phyloP scores from a whole-genome alignment of 2,888 invertebrate species.

The Drosophila anceps region DNA sequence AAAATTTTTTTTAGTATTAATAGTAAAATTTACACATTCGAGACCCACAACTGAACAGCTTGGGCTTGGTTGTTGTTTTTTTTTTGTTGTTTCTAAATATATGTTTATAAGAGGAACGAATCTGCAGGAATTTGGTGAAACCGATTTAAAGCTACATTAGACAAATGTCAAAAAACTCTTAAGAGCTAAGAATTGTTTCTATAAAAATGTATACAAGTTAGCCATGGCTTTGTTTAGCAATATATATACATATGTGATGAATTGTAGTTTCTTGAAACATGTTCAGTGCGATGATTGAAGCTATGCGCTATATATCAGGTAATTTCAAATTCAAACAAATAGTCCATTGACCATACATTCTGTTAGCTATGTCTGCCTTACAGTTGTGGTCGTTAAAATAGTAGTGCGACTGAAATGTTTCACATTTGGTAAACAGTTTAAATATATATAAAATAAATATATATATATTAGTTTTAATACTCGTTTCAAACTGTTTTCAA shows the following conservation, averaged over 20 bases:
- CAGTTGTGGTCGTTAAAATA: no score
- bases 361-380: background rate
- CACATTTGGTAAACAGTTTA: no score
- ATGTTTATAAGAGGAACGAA: slow-evolving; percentile 36
- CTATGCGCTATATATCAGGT: background rate
- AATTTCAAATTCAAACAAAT: background rate
- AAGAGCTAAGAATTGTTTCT: background rate
- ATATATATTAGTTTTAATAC: no score
- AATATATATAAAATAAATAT: no score
- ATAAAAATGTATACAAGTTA: background rate
- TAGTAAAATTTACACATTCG: slow-evolving; percentile 44
- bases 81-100: background rate
- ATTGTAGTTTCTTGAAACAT: background rate
- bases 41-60: slow-evolving; percentile 7
- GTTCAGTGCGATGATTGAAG: background rate
- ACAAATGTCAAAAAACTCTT: no score
- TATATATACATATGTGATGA: background rate
- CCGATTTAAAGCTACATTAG: background rate
- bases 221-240: background rate
- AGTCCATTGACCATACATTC: background rate
- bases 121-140: slow-evolving; percentile 18
- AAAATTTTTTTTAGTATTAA: slow-evolving; percentile 33
- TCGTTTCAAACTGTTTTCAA: no score
- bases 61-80: slow-evolving; percentile 8
- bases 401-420: no score